These are phyloP conservation scores for Dicerorhinus sumatrensis DNA, from an alignment of 2,113 vertebrate genomes.

Conservation along the genomic window DNA sequence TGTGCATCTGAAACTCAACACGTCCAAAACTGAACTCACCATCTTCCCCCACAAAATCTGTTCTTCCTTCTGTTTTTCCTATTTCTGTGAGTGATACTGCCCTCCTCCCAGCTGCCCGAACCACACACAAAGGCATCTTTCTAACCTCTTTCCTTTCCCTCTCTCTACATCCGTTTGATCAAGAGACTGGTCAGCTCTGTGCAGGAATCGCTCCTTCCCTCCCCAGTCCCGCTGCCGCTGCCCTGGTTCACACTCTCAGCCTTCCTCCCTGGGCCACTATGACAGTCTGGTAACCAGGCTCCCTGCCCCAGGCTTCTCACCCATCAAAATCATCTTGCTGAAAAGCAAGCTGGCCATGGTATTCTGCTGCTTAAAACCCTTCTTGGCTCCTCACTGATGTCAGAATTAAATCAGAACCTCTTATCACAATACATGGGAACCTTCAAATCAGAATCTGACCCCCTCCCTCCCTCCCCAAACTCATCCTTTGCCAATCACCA, in stretches of 20 bases:
- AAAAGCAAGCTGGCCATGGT: neutral
- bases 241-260: neutral
- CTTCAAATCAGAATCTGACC: neutral
- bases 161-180: neutral
- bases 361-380: neutral
- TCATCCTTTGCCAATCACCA: neutral
- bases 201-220: neutral
- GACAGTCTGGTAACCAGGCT: neutral
- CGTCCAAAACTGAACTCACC: neutral
- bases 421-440: neutral
- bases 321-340: neutral
- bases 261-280: neutral
- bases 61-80: constrained; percentile 66
- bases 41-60: constrained; percentile 73
- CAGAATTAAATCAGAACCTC: constrained; percentile 1
- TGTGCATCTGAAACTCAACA: constrained; percentile 6
- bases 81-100: constrained; percentile 62
- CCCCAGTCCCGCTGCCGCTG: neutral
- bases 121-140: neutral
- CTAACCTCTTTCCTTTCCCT: neutral
- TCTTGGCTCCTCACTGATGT: neutral
- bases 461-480: neutral
- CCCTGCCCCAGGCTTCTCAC: neutral
- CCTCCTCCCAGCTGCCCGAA: constrained; percentile 36
- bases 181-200: neutral